Evolutionary conservation across 2,797 vertebrate genomes (phyloP).

Genomic region (Novumbra hubbsi): DNA sequence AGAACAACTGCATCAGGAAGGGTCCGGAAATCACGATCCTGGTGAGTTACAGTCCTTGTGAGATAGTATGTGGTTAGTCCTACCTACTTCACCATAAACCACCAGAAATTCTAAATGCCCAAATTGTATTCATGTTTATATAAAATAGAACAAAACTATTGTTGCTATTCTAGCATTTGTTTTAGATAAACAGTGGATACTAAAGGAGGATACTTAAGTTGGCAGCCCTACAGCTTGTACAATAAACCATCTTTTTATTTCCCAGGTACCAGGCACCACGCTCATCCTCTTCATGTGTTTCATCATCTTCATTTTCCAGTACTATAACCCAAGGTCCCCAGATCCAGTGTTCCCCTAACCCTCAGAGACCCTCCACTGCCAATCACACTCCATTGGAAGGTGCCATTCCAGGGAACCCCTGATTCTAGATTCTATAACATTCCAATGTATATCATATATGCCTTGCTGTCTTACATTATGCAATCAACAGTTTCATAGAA

Average conservation of each 20-base stretch:
- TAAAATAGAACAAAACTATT: background rate
- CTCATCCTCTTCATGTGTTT: slow-evolving; percentile 51
- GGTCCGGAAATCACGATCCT: slow-evolving; percentile 89
- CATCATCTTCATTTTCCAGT: slow-evolving; percentile 79
- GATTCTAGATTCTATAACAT: slow-evolving; percentile 20
- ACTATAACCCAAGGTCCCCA: slow-evolving; percentile 73
- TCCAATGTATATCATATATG: background rate
- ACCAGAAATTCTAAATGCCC: background rate
- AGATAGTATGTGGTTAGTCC: background rate
- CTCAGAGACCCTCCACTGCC: slow-evolving; percentile 70
- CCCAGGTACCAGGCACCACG: slow-evolving; percentile 71
- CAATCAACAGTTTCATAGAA: slow-evolving; percentile 7
- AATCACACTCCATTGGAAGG: slow-evolving; percentile 48
- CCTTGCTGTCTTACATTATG: slow-evolving; percentile 10
- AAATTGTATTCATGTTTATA: background rate
- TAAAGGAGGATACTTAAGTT: no score
- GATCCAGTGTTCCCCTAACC: slow-evolving; percentile 62
- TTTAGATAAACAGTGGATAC: no score
- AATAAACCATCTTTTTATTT: slow-evolving; percentile 5
- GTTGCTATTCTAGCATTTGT: no score
- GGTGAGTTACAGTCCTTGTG: slow-evolving; percentile 72
- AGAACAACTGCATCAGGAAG: slow-evolving; percentile 71
- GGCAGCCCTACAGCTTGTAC: background rate
- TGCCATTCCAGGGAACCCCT: slow-evolving; percentile 47
- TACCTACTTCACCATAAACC: background rate